Evolutionary conservation across 2,797 vertebrate species (phyloP), one percentile per base, ranked within the genome.

Genomic region (Hypotaenidia okinawae): DNA sequence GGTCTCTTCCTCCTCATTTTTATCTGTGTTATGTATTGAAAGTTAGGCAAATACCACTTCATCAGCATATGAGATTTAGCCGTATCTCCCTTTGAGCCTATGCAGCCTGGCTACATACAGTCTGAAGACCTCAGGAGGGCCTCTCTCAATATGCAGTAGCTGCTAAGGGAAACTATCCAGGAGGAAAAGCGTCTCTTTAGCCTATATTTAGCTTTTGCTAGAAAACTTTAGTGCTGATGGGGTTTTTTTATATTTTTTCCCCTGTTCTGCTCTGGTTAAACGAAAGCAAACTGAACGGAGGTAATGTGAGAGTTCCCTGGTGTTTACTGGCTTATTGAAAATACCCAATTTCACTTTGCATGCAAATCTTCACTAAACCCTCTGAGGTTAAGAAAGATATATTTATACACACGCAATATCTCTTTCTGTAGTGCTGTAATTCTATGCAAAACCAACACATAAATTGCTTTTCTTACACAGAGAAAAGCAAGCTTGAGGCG

Each of bases 401-500:
- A n/a, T 72, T 91, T 90, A 27, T n/a, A 41, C 32, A 80, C 33
- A 91, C 21, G 4, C 18, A 54, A 8, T 43, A 35, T 35, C 5
- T 70, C 23, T 85, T 84, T 93, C 25, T 75, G 12, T 51, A 62
- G 30, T 55, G 17, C 10, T 61, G 32, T 69, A 69, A 80, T 66
- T 76, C 47, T 66, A 41, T 62, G 43, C 25, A 84, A 96, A 93
- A 79, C 10, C n/a, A 61, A 92, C 93, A 5, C 13, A 95, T 45
- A 86, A 86, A 47, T 45, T 69, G 43, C 11, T 84, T 85, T 83
- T 35, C 28, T 89, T 78, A 47, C 11, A 55, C 5, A 80, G 73
- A 88, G 79, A 82, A 93, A 95, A 91, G 28, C 9, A 58, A 25
- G 63, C 76, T 94, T 59, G 52, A 76, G 66, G 76, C 67, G 77